A percentile compares a stretch with the other conserved stretches of the same genome.
phyloP scores from a whole-genome alignment of 2,113 vertebrate genomes.

The Syngnathus typhle region DNA sequence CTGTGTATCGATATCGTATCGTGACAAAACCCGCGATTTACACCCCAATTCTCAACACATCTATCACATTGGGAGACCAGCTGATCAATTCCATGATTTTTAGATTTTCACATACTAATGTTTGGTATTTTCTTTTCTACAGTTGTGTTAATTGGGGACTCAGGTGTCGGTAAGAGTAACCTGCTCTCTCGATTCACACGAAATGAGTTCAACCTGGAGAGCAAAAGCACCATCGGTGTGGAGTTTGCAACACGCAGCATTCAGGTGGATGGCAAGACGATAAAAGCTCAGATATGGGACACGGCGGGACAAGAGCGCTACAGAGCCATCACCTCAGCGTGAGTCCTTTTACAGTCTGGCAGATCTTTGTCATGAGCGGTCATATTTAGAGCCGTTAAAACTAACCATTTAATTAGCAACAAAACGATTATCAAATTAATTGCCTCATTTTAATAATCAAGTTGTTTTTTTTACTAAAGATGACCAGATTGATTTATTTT shows the following conservation, averaged over 20 bases:
- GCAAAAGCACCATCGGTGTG: conserved; percentile 97
- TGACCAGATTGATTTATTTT: no score
- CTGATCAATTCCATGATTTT: no score
- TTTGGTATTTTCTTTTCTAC: conserved; percentile 20
- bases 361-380: neutral
- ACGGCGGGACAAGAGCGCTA: conserved; percentile 95
- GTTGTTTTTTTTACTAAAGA: no score
- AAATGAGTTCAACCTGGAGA: conserved; percentile 97
- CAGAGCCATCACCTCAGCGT: conserved; percentile 96
- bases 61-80: no score
- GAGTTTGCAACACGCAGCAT: conserved; percentile 97
- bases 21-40: no score
- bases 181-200: conserved; percentile 86
- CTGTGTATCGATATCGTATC: no score
- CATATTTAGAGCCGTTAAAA: neutral
- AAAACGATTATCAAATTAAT: no score
- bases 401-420: no score
- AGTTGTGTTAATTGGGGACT: conserved; percentile 84
- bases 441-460: no score
- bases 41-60: no score
- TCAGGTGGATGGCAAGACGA: conserved; percentile 96
- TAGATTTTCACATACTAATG: conserved; percentile 2
- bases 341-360: conserved; percentile 50
- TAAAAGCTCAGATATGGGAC: conserved; percentile 99
- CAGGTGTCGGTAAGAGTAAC: conserved; percentile 76